These are phyloP conservation scores for Chloroceryle amazona DNA, from an alignment of 2,797 vertebrate genomes.

Conservation along the genomic window DNA sequence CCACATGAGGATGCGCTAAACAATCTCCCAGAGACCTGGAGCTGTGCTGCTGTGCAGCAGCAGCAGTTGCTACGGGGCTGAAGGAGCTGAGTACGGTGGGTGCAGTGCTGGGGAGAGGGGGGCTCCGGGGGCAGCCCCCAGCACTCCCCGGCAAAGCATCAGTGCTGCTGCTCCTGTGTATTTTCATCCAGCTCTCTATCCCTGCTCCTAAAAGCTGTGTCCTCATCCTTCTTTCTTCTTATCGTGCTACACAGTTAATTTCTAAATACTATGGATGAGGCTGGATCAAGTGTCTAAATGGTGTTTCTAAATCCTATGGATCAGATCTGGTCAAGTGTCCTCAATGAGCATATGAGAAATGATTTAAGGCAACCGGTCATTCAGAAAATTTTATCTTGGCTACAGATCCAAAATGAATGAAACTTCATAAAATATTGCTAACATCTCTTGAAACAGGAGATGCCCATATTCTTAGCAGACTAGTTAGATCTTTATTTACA, in stretches of 20 bases:
- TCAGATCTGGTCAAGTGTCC: neutral
- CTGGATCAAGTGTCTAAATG: neutral
- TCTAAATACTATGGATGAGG: neutral
- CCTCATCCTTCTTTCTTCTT: neutral
- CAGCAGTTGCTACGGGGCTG: neutral
- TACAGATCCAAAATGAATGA: neutral
- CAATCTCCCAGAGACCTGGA: neutral
- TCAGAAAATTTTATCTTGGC: neutral
- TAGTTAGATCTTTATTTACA: neutral
- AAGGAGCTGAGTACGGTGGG: neutral
- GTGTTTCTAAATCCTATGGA: neutral
- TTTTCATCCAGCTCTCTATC: neutral
- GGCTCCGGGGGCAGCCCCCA: neutral
- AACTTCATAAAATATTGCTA: constrained; percentile 9
- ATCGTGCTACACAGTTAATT: neutral
- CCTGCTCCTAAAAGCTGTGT: neutral
- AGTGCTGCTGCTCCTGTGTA: neutral
- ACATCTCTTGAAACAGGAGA: neutral
- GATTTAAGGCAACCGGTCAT: neutral
- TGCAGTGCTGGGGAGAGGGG: neutral
- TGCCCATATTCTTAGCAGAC: neutral
- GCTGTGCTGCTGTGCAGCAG: neutral
- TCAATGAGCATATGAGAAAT: neutral
- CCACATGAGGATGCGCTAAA: neutral
- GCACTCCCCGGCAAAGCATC: neutral